Percentiles rank a stretch among this genome's conserved stretches.
These are phyloP conservation scores for Calidris pygmaea DNA, from an alignment of 2,113 vertebrate species.

Conservation along the genomic window DNA sequence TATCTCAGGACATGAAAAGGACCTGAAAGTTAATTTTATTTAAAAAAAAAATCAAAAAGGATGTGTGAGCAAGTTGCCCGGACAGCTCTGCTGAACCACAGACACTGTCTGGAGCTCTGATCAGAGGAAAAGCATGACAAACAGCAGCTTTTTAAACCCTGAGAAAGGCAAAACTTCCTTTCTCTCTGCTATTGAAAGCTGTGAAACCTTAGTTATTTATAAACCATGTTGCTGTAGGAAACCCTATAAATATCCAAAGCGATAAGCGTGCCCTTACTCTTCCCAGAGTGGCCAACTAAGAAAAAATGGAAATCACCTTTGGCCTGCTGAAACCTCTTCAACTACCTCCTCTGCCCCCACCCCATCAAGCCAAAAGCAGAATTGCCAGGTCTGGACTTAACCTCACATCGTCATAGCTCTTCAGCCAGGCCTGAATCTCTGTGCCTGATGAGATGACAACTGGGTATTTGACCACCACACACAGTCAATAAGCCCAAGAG, in stretches of 20 bases:
- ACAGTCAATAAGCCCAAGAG: not conserved
- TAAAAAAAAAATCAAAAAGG: not conserved
- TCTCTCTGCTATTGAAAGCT: not conserved
- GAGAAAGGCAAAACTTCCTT: not conserved
- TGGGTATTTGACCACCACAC: not conserved
- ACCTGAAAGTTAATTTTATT: not conserved
- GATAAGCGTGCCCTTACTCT: not conserved
- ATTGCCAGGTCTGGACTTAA: not conserved
- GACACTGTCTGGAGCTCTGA: not conserved
- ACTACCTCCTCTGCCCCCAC: not conserved
- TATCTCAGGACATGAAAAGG: not conserved
- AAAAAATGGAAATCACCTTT: conserved; percentile 26
- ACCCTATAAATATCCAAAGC: conserved; percentile 5
- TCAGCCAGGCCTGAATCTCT: not conserved
- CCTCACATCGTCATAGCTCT: not conserved
- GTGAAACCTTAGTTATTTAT: conserved; percentile 14
- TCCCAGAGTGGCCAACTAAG: not conserved
- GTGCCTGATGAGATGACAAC: not conserved
- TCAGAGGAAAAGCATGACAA: not conserved
- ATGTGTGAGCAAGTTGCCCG: not conserved
- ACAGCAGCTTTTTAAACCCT: not conserved
- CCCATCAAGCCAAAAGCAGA: not conserved
- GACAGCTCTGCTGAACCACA: not conserved
- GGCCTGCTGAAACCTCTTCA: not conserved
- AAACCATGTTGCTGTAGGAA: conserved; percentile 5